Evolutionary conservation across 2,797 vertebrate genomes (phyloP), one percentile per base, ranked within the genome.

Genomic region (Harpagifer antarcticus): DNA sequence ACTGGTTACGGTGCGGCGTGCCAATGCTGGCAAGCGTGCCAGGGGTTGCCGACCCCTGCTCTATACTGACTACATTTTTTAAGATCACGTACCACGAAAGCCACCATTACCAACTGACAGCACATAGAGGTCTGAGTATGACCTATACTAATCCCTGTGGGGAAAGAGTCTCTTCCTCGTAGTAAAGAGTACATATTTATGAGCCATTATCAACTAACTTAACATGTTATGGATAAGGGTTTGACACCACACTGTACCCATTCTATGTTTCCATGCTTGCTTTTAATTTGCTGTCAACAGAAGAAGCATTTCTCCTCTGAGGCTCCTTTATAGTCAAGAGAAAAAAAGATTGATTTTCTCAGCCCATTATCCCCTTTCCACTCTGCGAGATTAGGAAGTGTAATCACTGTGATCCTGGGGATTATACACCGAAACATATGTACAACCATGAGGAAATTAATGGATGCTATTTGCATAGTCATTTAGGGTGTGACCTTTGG

Each of bases 351-450:
- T 66, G 82, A 91, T 89, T 86, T 88, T 74, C 79, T 84, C 77
- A 31, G 66, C 74, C 62, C 68, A 71, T 83, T 84, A 84, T 88
- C 83, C 65, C 54, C 17, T 66, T 76, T 81, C 40, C 63, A 68
- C 74, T 72, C 53, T 23, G 37, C 75, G 55, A 86, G 81, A 91
- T 91, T 89, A 92, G 58, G 69, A 76, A 75, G 71, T 79, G 72
- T 84, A 88, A 86, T 85, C 69, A 60, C 59, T 58, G 52, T 74
- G 72, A 90, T 88, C 81, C 79, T 17, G 1, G 16, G 74, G 86
- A 89, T 92, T 86, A 86, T 80, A 74, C 57, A 74, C 67, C 55
- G 81, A 84, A 81, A 83, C 62, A 82, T 59, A 73, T 31, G 54
- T 74, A 72, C 71, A 77, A 72, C 40, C 73, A 67, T 53, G 45